Conservation (phyloP, 2,888 invertebrate species). For the Ceriagrion tenellum region DNA sequence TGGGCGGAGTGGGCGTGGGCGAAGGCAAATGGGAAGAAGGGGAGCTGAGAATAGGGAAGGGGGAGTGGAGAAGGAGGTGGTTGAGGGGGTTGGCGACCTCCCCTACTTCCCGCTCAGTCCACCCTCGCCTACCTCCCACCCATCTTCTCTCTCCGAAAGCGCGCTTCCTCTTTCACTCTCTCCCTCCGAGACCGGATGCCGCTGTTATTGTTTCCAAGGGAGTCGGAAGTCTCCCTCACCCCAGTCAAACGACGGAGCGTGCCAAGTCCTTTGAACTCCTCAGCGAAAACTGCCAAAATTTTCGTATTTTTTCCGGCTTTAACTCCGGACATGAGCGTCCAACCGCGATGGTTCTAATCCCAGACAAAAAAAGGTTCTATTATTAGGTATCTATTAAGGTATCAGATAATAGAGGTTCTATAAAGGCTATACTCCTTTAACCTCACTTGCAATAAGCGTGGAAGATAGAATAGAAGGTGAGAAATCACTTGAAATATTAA, state of each 20-base stretch:
- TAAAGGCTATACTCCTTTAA: no score
- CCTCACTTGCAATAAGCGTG: no score
- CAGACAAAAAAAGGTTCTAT: no score
- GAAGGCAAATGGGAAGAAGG: background rate
- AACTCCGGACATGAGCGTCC: no score
- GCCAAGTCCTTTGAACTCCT: background rate
- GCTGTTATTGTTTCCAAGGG: constrained; percentile 33
- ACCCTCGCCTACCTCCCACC: background rate
- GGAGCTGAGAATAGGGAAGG: background rate
- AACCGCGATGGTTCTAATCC: no score
- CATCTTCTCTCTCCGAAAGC: background rate
- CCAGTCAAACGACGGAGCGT: background rate
- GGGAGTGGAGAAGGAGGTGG: background rate
- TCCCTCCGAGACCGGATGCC: constrained; percentile 38
- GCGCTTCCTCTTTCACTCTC: background rate
- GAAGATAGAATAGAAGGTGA: no score
- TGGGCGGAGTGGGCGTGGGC: no score
- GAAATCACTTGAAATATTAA: no score
- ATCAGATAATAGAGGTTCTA: no score
- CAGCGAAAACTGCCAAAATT: background rate
- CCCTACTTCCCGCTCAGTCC: background rate
- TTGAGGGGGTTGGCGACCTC: background rate
- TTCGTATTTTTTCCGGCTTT: background rate
- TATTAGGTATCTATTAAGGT: no score
- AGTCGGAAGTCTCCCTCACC: background rate